These are phyloP conservation scores for Branchellion lobata DNA, from an alignment of 2,888 invertebrate genomes.

Conservation along the genomic window DNA sequence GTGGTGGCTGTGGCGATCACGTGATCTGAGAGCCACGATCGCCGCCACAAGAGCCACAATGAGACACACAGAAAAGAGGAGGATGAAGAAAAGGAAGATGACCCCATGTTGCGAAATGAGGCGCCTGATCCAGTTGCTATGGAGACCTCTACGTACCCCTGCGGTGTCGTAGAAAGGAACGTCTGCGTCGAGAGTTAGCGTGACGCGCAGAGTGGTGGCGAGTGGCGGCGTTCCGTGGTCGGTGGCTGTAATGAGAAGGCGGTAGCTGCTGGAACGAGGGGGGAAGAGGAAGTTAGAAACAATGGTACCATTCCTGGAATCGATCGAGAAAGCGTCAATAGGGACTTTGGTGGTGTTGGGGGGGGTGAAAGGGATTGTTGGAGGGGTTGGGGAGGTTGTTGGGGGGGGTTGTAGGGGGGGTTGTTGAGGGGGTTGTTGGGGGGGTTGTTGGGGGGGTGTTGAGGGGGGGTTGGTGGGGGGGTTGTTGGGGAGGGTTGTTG, in stretches of 20 bases:
- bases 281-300: slow-evolving; percentile 10
- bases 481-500: not conserved
- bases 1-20: slow-evolving; percentile 2
- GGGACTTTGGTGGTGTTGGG: not conserved
- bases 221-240: slow-evolving; percentile 3
- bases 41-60: slow-evolving; percentile 28
- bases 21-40: slow-evolving; percentile 24
- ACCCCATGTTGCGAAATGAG: slow-evolving; percentile 17
- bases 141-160: not conserved
- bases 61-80: slow-evolving; percentile 1
- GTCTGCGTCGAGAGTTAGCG: slow-evolving; percentile 5
- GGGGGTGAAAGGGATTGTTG: not conserved
- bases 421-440: not conserved
- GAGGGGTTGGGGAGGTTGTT: too few relatives aligned
- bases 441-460: not conserved
- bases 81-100: not conserved
- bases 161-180: not conserved
- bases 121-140: slow-evolving; percentile 5
- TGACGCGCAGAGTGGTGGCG: slow-evolving; percentile 1
- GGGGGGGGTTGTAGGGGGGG: not conserved
- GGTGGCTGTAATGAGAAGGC: slow-evolving; percentile 22
- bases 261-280: not conserved
- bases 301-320: slow-evolving; percentile 14
- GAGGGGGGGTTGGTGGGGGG: not conserved
- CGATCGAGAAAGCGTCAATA: slow-evolving; percentile 24